phyloP scores from a whole-genome alignment of 2,113 vertebrate genomes.

The Scomber colias region DNA sequence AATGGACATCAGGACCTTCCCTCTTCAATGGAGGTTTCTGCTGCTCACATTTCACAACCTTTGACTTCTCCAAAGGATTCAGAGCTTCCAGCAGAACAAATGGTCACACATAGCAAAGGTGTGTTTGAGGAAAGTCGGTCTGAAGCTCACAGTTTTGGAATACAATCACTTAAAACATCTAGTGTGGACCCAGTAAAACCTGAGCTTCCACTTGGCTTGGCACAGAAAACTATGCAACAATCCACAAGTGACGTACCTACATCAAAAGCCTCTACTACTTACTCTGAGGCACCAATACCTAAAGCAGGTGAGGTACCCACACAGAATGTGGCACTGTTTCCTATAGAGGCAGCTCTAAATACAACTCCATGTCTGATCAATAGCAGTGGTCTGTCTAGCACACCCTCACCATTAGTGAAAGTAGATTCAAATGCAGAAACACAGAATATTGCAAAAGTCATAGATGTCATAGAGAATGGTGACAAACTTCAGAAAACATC shows the following conservation, averaged over 20 bases:
- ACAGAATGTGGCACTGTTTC: constrained; percentile 56
- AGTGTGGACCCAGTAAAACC: constrained; percentile 62
- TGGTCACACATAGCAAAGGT: constrained; percentile 43
- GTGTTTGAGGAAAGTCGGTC: constrained; percentile 44
- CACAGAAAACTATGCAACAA: constrained; percentile 69
- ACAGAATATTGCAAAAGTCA: constrained; percentile 35
- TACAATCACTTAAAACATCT: constrained; percentile 58
- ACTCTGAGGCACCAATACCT: constrained; percentile 70
- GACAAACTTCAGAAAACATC: constrained; percentile 26
- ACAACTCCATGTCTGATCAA: constrained; percentile 32
- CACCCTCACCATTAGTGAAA: constrained; percentile 47
- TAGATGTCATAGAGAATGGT: constrained; percentile 16
- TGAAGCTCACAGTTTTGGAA: constrained; percentile 58
- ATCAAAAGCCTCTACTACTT: constrained; percentile 63
- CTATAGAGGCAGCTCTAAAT: constrained; percentile 46
- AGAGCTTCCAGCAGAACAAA: constrained; percentile 42
- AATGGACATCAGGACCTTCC: constrained; percentile 50
- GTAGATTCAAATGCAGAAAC: constrained; percentile 53
- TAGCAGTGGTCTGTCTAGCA: constrained; percentile 41
- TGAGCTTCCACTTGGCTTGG: constrained; percentile 59
- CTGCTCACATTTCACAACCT: constrained; percentile 24
- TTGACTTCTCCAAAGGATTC: constrained; percentile 36
- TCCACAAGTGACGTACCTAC: constrained; percentile 65
- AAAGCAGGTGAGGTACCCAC: constrained; percentile 77
- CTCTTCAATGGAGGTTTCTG: constrained; percentile 25